Conservation (phyloP, 2,797 vertebrate species). For the Varecia variegata region DNA sequence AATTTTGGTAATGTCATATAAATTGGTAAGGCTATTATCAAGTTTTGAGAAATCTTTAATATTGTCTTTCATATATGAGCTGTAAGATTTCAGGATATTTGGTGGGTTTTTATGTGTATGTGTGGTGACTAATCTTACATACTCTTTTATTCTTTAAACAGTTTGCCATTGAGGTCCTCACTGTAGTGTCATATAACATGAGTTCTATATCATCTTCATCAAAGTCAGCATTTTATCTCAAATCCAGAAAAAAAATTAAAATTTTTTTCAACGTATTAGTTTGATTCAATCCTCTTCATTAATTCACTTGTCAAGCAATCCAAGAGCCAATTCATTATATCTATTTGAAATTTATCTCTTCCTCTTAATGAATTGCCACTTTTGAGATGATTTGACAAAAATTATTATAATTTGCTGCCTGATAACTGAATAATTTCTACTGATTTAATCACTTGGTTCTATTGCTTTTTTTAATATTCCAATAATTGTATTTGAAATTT, state of each 20-base stretch:
- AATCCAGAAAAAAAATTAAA: neutral
- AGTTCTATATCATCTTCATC: neutral
- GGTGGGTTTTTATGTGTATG: neutral
- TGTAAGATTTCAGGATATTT: neutral
- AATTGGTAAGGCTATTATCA: neutral
- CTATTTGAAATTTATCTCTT: constrained; percentile 15
- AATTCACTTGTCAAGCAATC: constrained; percentile 50
- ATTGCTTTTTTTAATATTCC: neutral
- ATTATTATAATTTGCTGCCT: neutral
- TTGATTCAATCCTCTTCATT: constrained; percentile 45
- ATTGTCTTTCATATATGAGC: neutral
- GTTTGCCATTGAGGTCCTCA: neutral
- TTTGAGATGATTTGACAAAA: constrained; percentile 28
- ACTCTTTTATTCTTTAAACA: neutral
- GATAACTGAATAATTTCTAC: neutral
- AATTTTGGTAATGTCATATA: neutral
- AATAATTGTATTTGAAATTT: constrained; percentile 5
- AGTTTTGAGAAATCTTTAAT: neutral
- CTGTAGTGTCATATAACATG: neutral
- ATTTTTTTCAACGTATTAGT: neutral
- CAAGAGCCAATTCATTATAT: constrained; percentile 15
- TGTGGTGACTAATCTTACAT: neutral
- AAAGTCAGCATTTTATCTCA: constrained; percentile 32
- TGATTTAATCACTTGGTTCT: neutral
- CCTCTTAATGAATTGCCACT: constrained; percentile 10